Evolutionary conservation across 2,888 invertebrate genomes (phyloP).

Genomic region (Junonia oenone): DNA sequence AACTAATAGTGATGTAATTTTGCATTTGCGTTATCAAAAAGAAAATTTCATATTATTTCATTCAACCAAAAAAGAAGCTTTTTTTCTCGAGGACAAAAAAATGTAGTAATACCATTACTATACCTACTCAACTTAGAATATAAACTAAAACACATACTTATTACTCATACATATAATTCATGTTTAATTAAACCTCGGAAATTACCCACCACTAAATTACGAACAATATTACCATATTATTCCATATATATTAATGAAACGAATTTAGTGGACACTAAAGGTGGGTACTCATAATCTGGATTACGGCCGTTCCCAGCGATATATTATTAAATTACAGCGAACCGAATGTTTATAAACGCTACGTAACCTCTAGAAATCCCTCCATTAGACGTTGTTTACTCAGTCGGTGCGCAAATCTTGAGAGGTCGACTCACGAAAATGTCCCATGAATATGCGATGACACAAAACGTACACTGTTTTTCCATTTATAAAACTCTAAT

Average conservation of each 20-base stretch:
- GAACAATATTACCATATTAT: neutral
- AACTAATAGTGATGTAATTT: no score
- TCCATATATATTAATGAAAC: neutral
- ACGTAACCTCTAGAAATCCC: constrained; percentile 66
- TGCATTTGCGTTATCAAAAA: no score
- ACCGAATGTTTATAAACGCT: constrained; percentile 59
- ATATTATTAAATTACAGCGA: constrained; percentile 45
- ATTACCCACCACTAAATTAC: neutral
- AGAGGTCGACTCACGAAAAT: constrained; percentile 76
- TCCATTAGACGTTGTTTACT: constrained; percentile 77
- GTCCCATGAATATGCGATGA: constrained; percentile 79
- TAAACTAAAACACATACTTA: neutral
- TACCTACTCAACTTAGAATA: neutral
- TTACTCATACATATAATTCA: neutral
- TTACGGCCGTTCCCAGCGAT: constrained; percentile 33
- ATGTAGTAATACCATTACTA: no score
- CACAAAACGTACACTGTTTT: constrained; percentile 78
- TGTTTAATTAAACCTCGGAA: neutral
- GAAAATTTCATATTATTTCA: no score
- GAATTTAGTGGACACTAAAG: neutral
- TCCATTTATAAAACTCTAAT: constrained; percentile 73
- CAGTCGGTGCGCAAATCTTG: constrained; percentile 73
- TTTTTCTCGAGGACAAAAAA: no score
- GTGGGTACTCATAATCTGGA: constrained; percentile 2
- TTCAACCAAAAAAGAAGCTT: no score